Evolutionary conservation across 2,797 vertebrate genomes (phyloP), one percentile per base, ranked within the genome.

Genomic region (Agapornis canus): DNA sequence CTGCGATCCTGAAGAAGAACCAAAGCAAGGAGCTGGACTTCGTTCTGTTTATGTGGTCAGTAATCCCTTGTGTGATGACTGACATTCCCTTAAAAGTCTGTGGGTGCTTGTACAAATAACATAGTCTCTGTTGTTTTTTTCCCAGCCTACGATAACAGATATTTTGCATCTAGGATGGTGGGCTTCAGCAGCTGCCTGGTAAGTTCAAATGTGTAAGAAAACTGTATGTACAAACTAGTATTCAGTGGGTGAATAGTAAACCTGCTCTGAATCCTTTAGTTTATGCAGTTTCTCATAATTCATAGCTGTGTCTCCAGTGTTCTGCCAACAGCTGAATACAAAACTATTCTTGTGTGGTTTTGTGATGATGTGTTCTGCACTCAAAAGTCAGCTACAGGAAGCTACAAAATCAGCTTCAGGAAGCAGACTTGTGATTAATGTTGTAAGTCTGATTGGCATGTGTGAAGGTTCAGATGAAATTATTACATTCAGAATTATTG

Each of bases 141-240:
- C 70, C 61, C 95, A 99, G 99, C 99, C 99, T 81, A 99, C 99
- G 0, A 98, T 99, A 96, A 98, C 99, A 94, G 99, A 99, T 94
- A 89, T 99, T 92, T 98, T 99, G 76, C 99, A 98, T 39, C 97
- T 99, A 79, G 99, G 99, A 94, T 99, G 99, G 99, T 99, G 99
- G 99, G 99, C 99, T 48, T 99, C 99, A 9, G 98, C 97, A 90
- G 99, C 98, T 66, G 99, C 99, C 85, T 99, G 99, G 99, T 99
- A 97, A 98, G 99, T 98, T 49, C 20, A 47, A 37, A 15, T 23
- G 27, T 61, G 37, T 56, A 54, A 15, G 47, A 82, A 78, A 71
- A 71, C 37, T 45, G 4, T 64, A 5, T 80, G 21, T 59, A 27
- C 37, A 54, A 75, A 65, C 29, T 39, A 2, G 63, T 95, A 66